Evolutionary conservation across 2,888 invertebrate species (phyloP), one percentile per base, ranked within the genome.

Genomic region (Drosophila anomelani): DNA sequence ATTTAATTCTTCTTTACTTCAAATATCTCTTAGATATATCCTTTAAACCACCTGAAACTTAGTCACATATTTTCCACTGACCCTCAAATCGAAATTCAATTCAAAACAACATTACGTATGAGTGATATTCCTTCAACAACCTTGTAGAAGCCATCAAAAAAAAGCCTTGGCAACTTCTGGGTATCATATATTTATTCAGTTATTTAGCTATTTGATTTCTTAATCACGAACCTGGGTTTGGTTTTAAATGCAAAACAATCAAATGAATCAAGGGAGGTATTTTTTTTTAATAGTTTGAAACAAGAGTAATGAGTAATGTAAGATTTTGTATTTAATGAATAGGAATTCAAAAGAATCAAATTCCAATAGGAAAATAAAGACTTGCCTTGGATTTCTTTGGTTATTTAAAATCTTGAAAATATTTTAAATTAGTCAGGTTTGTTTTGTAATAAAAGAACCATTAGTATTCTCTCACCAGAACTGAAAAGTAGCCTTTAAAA

Each of bases 71-170:
- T 41, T 66, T 38, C 44, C 55, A 64, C 47, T 69, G 75, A 78
- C 71, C 78, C 75, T 80, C 72, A 58, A 58, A 58, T 43, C 53
- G 23, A 56, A 36, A 38, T 12, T 58, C 77, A 70, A 68, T 74
- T 47, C 3, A 23, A 23, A 23, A 72, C 75, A 69, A 71, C 76
- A 70, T 39, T 79, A 73, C 68, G 73, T 70, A 78, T 76, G 76
- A 61, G 76, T 59, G 62, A 58, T 81, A 47, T 60, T 38, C 36
- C 9, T 34, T 4, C 47, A 6, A 51, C 47, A 6, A n/a, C n/a
- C n/a, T n/a, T n/a, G n/a, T n/a, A n/a, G n/a, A n/a, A n/a, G n/a
- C n/a, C n/a, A n/a, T n/a, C n/a, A n/a, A n/a, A n/a, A n/a, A n/a
- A n/a, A n/a, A n/a, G n/a, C n/a, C n/a, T n/a, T n/a, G 44, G 13